Evolutionary conservation across 1,140 invertebrate genomes (phyloP), one percentile per base, ranked within the genome.

Genomic region (Campoletis sonorensis): DNA sequence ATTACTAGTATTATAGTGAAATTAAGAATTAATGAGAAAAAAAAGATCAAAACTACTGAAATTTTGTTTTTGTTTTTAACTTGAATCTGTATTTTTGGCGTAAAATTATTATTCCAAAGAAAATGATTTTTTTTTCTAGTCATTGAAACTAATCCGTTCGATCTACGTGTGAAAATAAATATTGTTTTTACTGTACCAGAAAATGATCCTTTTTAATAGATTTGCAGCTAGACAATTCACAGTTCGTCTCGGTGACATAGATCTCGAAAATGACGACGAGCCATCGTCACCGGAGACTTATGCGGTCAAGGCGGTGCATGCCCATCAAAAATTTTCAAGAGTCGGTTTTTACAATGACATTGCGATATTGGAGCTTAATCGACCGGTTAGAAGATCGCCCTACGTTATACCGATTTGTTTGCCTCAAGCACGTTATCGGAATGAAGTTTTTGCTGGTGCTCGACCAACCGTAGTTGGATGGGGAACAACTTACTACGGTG

Each of bases 271-370:
- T 13, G 95, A 97, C 67, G 95, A 96, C 82, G 96, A 97, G 86
- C 96, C 96, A 2, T 97, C 96, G 0, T 93, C 94, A 0, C 96
- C 96, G 0, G 95, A 96, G 64, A 97, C 95, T 1, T 95, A 95
- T 85, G 92, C 94, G 1, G 97, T 98, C 2, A 93, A 93, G 37
- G 94, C 96, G 73, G 96, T 98, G 26, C 93, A 94, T 30, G 96
- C 96, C 0, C 97, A 98, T 91, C 94, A 95, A 18, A 94, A 96
- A 82, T 98, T 97, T 92, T 96, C 95, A 18, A 93, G 96, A 26
- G 95, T 97, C 64, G 97, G 97, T 8, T 98, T 97, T 91, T 98
- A 98, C 89, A 98, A 98, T 83, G 97, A 98, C 85, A 97, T 98
- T 80, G 97, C 98, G 1, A 93, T 98, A 1, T 91, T 98, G 18